These are phyloP conservation scores for Syngnathus typhle DNA, from an alignment of 2,113 vertebrate genomes.

Conservation along the genomic window DNA sequence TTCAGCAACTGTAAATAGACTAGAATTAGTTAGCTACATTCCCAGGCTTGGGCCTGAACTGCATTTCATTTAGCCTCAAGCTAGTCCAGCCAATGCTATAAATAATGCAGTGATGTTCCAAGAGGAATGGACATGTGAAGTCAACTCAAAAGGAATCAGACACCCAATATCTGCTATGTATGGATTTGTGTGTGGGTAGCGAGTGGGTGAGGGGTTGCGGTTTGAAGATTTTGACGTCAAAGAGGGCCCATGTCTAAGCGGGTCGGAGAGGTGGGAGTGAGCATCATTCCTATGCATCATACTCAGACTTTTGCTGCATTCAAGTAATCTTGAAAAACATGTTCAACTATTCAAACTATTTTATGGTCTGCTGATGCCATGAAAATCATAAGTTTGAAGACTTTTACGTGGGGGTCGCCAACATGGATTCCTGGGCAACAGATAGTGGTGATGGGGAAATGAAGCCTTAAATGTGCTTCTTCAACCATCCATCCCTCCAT, in stretches of 20 bases:
- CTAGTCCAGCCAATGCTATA: constrained; percentile 60
- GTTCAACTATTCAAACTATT: not conserved
- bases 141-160: constrained; percentile 63
- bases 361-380: not conserved
- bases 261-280: constrained; percentile 33
- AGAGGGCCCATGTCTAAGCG: constrained; percentile 24
- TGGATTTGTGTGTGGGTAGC: constrained; percentile 53
- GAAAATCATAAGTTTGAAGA: not conserved
- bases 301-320: constrained; percentile 5
- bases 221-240: constrained; percentile 30
- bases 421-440: too few relatives aligned
- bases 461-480: too few relatives aligned
- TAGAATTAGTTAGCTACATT: constrained; percentile 25
- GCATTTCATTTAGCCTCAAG: constrained; percentile 50
- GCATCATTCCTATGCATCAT: constrained; percentile 25
- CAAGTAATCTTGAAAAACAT: not conserved
- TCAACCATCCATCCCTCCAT: too few relatives aligned
- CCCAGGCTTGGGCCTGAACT: constrained; percentile 29
- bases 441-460: too few relatives aligned
- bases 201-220: constrained; percentile 56
- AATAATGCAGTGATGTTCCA: constrained; percentile 59
- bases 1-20: constrained; percentile 17
- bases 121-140: constrained; percentile 58
- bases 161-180: constrained; percentile 59
- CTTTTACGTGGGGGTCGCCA: too few relatives aligned